Evolutionary conservation across 53 echinoderm and acorn worm genomes (phyloP).

Genomic region (Echinarachnius parma): DNA sequence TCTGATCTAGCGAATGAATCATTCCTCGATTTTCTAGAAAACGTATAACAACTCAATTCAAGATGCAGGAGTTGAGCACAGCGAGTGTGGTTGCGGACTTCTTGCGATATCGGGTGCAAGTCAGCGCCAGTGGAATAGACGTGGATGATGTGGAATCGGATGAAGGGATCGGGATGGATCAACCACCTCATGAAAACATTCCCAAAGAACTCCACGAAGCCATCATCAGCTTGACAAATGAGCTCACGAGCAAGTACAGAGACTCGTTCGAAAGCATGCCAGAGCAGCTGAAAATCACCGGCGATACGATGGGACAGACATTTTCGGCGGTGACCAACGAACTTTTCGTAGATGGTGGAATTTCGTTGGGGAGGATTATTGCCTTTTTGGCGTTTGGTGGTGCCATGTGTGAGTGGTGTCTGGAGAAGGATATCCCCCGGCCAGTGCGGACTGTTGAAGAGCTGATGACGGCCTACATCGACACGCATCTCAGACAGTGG

Average conservation of each 20-base stretch:
- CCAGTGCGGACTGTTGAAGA: slow-evolving; percentile 33
- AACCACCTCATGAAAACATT: not conserved
- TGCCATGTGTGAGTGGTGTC: slow-evolving; percentile 49
- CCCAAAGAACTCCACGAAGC: slow-evolving; percentile 23
- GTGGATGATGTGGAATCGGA: not conserved
- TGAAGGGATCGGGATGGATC: not conserved
- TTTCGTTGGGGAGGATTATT: slow-evolving; percentile 33
- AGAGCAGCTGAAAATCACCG: slow-evolving; percentile 16
- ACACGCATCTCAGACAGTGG: slow-evolving; percentile 46
- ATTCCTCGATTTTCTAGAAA: too few relatives aligned
- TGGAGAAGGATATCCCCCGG: slow-evolving; percentile 59
- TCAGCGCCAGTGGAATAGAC: slow-evolving; percentile 3
- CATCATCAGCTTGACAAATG: slow-evolving; percentile 6
- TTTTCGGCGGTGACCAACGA: slow-evolving; percentile 14
- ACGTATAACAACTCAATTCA: too few relatives aligned
- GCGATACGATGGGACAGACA: not conserved
- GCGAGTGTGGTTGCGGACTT: slow-evolving; percentile 44
- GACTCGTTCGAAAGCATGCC: slow-evolving; percentile 12
- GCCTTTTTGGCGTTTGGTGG: slow-evolving; percentile 53
- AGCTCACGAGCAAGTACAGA: slow-evolving; percentile 13
- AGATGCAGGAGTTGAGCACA: slow-evolving; percentile 47
- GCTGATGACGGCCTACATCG: slow-evolving; percentile 50
- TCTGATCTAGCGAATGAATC: too few relatives aligned
- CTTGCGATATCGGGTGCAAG: slow-evolving; percentile 25
- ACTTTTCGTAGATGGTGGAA: slow-evolving; percentile 5